Base-by-base conservation (phyloP, 2,888 invertebrate species). In the Drosophila emarginata region DNA sequence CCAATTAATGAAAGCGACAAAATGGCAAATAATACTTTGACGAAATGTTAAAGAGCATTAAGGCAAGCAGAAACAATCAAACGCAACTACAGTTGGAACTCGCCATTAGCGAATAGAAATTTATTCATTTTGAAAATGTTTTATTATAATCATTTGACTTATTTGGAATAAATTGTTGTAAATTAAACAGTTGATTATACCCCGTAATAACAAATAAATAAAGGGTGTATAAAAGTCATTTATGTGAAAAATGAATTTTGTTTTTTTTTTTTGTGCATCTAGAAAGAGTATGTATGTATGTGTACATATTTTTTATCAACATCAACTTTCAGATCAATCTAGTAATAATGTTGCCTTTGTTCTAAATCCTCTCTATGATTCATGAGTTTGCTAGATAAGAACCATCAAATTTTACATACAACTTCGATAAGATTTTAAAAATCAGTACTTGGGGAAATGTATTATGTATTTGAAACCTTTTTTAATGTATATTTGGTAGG, bases 1-100 rank as follows among this genome's bases (percentile, higher is more conserved):
- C 71, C 82, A 82, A 87, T 85, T 85, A 85, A 82, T 85, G 73
- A 85, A 77, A 73, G 86, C 82, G 85, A 87, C 81, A 82, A 87
- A 84, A 80, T 87, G 71, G 79, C 81, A 80, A 81, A 84, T 79
- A 78, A 79, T 79, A 72, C 63, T 64, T 63, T 50, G 45, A 64
- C 32, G 72, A 79, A 82, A 70, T 69, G 74, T 79, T 82, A 79
- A 78, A 78, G 77, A 77, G 77, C 77, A 74, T 78, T 70, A 79
- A 70, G 51, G 61, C 77, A 79, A 61, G 18, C 45, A 45, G 45
- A 45, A 64, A 67, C 76, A 76, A 59, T 59, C 26, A 37, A 28
- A 37, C 21, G 45, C 39, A 58, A 64, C 45, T 23, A 68, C 56
- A 37, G 65, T 37, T 14, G 4, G 23, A 7, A 6, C 54, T 52